Base-by-base conservation (phyloP, 2,888 invertebrate species). In the Nemoura dubitans region DNA sequence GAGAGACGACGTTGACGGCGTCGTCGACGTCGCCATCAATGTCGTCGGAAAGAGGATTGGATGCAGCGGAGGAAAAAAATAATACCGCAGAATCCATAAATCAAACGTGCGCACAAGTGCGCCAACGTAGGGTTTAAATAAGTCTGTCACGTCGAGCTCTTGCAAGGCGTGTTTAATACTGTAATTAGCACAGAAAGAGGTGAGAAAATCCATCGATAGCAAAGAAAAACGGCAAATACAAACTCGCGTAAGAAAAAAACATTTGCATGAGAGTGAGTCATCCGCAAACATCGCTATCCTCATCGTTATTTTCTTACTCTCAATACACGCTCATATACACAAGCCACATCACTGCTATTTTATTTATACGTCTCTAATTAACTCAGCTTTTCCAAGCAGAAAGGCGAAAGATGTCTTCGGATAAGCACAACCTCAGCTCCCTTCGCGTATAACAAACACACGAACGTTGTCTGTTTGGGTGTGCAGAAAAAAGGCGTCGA, bases 401-500 rank as follows among this genome's bases (percentile, higher is more conserved):
- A 59, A 59, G 59, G 21, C 59, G 59, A 21, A 36, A 59, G 83
- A 43, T 83, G 2, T 43, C 28, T 83, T n/a, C 81, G n/a, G 83
- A 26, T 83, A 43, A 29, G 83, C 25, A 83, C 83, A 42, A 59
- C 28, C 30, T 83, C 83, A 28, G 29, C 14, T 27, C 30, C 21
- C 26, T 78, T 81, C 28, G 83, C 29, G 10, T 36, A 3, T 36
- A 36, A 36, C 36, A 36, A n/a, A 36, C 36, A 84, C 28, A 84
- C 43, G 84, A 27, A 30, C 36, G 36, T 6, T 81, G 81, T 81
- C 81, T 81, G 81, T 81, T 7, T 81, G 81, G 30, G 81, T 42
- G 84, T 7, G 84, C 43, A 76, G 43, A 43, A 84, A 76, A 25
- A 43, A 30, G 2, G 10, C 43, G n/a, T 29, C 36, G 30, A 84